These are phyloP conservation scores for Peromyscus polionotus DNA, from an alignment of 2,113 vertebrate species.

Conservation along the genomic window DNA sequence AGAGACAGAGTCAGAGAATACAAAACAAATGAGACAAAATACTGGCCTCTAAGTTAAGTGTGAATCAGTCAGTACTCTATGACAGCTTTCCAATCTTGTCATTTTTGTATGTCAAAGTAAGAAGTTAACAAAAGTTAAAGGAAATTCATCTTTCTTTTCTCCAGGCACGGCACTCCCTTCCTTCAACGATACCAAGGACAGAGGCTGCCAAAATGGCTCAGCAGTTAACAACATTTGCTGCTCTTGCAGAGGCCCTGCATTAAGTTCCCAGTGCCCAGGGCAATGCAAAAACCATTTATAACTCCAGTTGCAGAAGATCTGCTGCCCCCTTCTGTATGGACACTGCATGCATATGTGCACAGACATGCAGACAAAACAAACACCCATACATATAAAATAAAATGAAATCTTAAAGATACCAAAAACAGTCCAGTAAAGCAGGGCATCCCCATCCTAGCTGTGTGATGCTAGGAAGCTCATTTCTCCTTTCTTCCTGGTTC, in stretches of 20 bases:
- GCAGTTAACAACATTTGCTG: background rate
- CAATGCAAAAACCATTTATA: background rate
- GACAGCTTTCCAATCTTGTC: background rate
- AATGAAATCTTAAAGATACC: background rate
- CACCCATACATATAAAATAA: background rate
- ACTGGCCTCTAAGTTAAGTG: background rate
- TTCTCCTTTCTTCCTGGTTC: background rate
- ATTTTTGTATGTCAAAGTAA: constrained; percentile 27
- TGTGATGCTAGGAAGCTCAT: background rate
- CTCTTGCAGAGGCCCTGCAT: background rate
- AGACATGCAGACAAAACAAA: background rate
- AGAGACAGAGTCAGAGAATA: background rate
- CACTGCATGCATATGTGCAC: background rate
- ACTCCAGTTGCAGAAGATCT: background rate
- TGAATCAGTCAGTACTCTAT: background rate
- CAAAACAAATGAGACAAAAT: background rate
- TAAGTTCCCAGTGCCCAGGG: background rate
- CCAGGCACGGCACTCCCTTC: background rate
- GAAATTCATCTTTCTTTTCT: background rate
- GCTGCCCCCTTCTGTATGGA: background rate
- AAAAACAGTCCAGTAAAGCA: background rate
- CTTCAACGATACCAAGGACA: background rate
- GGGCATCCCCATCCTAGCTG: background rate
- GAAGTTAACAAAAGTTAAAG: constrained; percentile 12
- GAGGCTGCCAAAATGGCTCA: background rate